Conservation (phyloP, 2,113 vertebrate species). For the Hystrix cristata region DNA sequence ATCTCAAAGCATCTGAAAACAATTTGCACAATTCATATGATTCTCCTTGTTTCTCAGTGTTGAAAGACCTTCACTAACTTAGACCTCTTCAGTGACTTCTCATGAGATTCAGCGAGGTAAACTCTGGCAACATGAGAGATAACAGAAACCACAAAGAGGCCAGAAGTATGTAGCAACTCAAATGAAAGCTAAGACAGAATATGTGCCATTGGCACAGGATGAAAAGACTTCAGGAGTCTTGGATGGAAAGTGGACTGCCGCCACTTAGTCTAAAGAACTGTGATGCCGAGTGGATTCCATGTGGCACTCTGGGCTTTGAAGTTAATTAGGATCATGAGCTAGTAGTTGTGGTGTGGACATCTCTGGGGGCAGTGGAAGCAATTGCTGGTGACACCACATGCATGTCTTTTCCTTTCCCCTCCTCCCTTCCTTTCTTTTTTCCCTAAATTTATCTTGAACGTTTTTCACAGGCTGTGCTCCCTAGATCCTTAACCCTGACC, state of each 20-base stretch:
- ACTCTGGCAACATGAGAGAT: not conserved
- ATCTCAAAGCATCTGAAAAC: not conserved
- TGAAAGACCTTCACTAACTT: not conserved
- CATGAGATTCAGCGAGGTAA: not conserved
- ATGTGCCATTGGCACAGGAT: not conserved
- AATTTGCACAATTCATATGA: not conserved
- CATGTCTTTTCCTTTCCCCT: not conserved
- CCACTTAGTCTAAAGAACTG: not conserved
- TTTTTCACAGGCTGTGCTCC: not conserved
- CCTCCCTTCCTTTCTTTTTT: not conserved
- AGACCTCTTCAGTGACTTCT: not conserved
- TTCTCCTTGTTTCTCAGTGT: not conserved
- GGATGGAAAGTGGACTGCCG: not conserved
- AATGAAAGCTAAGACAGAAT: not conserved
- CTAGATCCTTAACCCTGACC: not conserved
- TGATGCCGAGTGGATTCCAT: not conserved
- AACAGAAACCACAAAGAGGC: not conserved
- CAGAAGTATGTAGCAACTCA: not conserved
- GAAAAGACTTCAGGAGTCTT: not conserved
- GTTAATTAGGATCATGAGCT: not conserved
- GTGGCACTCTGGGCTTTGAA: not conserved
- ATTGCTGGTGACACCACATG: not conserved
- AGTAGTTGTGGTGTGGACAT: not conserved
- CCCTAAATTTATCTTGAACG: not conserved
- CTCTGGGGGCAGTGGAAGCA: not conserved